phyloP scores from a whole-genome alignment of 2,888 invertebrate species.

The Orchestes rusci region DNA sequence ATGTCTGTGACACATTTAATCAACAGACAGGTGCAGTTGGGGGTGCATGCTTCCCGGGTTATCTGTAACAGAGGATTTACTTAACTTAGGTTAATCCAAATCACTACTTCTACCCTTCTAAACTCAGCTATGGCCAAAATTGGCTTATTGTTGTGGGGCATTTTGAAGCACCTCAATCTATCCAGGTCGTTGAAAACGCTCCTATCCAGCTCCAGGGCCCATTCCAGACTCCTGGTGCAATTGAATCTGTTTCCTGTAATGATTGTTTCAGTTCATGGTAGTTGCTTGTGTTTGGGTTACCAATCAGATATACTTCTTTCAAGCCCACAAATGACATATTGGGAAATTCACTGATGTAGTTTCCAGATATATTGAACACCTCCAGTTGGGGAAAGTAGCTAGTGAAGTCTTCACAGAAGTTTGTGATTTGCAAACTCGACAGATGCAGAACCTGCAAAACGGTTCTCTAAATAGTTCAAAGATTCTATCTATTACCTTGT shows the following conservation, averaged over 20 bases:
- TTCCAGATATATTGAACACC: conserved; percentile 29
- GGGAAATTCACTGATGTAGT: conserved; percentile 27
- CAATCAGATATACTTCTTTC: conserved; percentile 23
- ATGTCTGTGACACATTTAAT: conserved; percentile 55
- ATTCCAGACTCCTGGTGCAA: conserved; percentile 56
- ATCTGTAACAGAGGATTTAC: conserved; percentile 9
- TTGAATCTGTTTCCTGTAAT: conserved; percentile 61
- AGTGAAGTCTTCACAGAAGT: conserved; percentile 27
- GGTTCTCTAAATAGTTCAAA: not conserved
- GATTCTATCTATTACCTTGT: conserved; percentile 21
- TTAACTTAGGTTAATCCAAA: not conserved
- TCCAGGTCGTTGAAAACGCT: conserved; percentile 52
- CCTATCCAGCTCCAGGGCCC: conserved; percentile 53
- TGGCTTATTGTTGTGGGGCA: conserved; percentile 56
- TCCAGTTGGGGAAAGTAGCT: conserved; percentile 28
- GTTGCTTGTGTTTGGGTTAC: conserved; percentile 21
- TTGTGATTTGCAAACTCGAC: conserved; percentile 27
- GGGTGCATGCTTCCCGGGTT: conserved; percentile 49
- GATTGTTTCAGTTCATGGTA: conserved; percentile 14
- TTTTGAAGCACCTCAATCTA: conserved; percentile 52
- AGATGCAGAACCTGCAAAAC: conserved; percentile 30
- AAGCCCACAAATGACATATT: conserved; percentile 12
- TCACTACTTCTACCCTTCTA: conserved; percentile 52
- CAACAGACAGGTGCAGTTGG: conserved; percentile 55
- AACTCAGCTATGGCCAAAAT: conserved; percentile 58